Percentiles rank a stretch among this genome's conserved stretches.
Conservation (phyloP, 1,140 invertebrate species). For the Paraescarpia echinospica region DNA sequence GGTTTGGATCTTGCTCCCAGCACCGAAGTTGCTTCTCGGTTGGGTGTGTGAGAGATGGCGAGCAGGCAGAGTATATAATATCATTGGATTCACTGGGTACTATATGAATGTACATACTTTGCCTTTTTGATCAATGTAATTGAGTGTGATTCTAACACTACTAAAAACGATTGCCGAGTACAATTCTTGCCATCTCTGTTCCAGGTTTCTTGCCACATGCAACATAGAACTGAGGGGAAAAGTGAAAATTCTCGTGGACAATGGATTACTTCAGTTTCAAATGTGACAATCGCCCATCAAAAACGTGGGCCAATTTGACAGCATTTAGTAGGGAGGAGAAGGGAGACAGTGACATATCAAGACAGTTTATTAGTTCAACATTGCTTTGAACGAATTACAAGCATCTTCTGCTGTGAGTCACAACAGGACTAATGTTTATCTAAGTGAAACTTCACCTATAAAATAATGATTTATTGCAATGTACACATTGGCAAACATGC, state of each 20-base stretch:
- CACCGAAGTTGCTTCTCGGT: no score
- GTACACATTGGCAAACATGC: not conserved
- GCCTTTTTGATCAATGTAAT: no score
- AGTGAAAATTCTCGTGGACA: constrained; percentile 18
- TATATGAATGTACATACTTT: no score
- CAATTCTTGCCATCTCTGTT: no score
- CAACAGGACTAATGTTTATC: not conserved
- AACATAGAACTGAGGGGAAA: not conserved
- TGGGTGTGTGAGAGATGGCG: no score
- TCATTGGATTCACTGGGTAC: no score
- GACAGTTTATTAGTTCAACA: not conserved
- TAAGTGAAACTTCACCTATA: not conserved
- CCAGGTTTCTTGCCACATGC: not conserved
- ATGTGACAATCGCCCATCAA: constrained; percentile 5
- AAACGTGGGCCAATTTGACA: not conserved
- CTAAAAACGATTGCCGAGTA: no score
- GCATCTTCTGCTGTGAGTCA: constrained; percentile 1
- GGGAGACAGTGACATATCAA: not conserved
- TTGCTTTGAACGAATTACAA: not conserved
- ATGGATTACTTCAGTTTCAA: constrained; percentile 22
- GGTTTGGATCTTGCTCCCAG: no score
- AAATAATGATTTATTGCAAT: not conserved
- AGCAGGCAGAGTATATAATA: no score
- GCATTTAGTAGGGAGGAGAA: not conserved
- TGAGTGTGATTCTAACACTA: no score